A percentile compares a stretch with the other conserved stretches of the same genome.
These are phyloP conservation scores for Remorina albescens DNA, from an alignment of 2,797 vertebrate genomes.

Conservation along the genomic window DNA sequence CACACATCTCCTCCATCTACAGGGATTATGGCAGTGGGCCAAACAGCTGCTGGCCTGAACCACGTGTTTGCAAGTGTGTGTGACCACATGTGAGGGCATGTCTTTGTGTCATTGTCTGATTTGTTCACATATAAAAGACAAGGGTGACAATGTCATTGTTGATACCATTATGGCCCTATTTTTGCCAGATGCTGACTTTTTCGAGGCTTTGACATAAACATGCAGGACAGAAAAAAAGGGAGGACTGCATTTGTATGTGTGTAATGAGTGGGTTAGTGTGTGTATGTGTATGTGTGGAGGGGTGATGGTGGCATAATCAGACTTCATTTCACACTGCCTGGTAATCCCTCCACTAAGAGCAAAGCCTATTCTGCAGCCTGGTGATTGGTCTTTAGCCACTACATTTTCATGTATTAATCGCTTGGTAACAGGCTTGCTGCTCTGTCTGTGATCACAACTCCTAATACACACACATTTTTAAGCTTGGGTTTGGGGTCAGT, in stretches of 20 bases:
- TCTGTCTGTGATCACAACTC: constrained; percentile 45
- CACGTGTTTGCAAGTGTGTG: constrained; percentile 19
- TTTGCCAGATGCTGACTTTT: constrained; percentile 52
- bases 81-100: constrained; percentile 25
- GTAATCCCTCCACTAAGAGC: constrained; percentile 70
- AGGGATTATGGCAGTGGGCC: constrained; percentile 71
- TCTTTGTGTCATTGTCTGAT: constrained; percentile 45
- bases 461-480: constrained; percentile 42
- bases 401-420: constrained; percentile 62
- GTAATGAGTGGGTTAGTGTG: neutral
- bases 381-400: constrained; percentile 71
- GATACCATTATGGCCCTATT: constrained; percentile 57
- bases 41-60: constrained; percentile 64
- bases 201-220: constrained; percentile 45
- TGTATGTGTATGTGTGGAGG: neutral
- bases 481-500: constrained; percentile 39
- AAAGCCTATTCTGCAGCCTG: constrained; percentile 68
- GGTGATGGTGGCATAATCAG: constrained; percentile 62
- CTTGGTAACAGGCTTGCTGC: constrained; percentile 57
- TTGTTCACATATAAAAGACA: constrained; percentile 49
- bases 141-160: constrained; percentile 49
- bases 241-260: neutral
- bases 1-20: constrained; percentile 61
- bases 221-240: neutral
- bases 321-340: constrained; percentile 78